Evolutionary conservation across 2,888 invertebrate genomes (phyloP).

Genomic region (Slavum lentiscoides): DNA sequence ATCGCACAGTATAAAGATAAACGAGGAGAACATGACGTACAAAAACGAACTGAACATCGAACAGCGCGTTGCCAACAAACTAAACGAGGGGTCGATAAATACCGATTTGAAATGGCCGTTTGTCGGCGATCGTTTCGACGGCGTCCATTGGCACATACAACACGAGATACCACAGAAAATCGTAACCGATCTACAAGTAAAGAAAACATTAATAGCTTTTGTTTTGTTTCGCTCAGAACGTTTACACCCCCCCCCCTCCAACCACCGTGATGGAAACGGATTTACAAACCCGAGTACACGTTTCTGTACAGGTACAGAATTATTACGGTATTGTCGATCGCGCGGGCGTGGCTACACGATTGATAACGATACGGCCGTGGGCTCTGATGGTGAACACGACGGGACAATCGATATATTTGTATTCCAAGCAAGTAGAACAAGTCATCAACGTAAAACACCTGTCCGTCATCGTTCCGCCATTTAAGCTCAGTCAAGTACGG

Average conservation of each 20-base stretch:
- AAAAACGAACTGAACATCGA: neutral
- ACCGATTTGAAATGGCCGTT: constrained; percentile 22
- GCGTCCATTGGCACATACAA: neutral
- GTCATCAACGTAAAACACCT: neutral
- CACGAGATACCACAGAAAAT: neutral
- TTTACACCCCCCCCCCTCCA: too few species aligned
- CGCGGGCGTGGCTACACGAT: neutral
- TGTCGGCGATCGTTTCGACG: neutral
- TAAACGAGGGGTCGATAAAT: neutral
- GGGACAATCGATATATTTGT: neutral
- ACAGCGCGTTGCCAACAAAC: neutral
- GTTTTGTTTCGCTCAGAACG: too few species aligned
- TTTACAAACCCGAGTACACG: neutral
- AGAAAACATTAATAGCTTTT: neutral
- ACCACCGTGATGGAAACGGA: too few species aligned
- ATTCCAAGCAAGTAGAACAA: too few species aligned
- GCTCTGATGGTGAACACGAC: constrained; percentile 17
- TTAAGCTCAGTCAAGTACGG: neutral
- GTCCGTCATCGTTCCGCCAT: neutral
- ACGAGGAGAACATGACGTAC: neutral
- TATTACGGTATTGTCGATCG: neutral
- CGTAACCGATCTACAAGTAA: neutral
- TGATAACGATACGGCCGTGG: constrained; percentile 8
- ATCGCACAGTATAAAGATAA: neutral
- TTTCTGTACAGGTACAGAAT: neutral